Evolutionary conservation across 1,140 invertebrate genomes (phyloP), one percentile per base, ranked within the genome.

Genomic region (Drosophila pandora): DNA sequence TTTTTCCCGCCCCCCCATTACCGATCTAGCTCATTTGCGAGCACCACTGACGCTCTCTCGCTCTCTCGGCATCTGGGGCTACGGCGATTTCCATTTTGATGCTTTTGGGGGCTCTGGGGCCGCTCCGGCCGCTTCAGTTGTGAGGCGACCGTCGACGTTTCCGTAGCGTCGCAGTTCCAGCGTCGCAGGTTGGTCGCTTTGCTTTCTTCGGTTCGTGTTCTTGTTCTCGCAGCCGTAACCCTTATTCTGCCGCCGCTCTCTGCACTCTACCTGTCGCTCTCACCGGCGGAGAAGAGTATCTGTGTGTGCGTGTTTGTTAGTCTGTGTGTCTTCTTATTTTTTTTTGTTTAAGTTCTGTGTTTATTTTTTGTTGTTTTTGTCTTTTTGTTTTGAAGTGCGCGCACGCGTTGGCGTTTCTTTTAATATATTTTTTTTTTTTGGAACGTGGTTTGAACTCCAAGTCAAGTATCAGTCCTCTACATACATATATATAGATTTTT

Each of bases 81-180:
- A n/a, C 39, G 39, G 39, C 13, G 39, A 9, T 17, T 17, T 21
- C n/a, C n/a, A 21, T 13, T 6, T 43, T 13, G 41, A 43, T 43
- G 41, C 41, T 37, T 17, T 41, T 41, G 39, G 39, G 39, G 39
- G 39, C 39, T 41, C 39, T 41, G 39, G 39, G 50, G 67, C 59
- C 53, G 43, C 60, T 59, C 48, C 43, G 21, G 47, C 48, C 28
- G 57, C 74, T 60, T 48, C 65, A 85, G 82, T 85, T 85, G 81
- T 68, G 63, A 61, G 80, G 80, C 80, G 74, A 84, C 80, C 65
- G 76, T 84, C 64, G 76, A 69, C 80, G 79, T 83, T 76, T 80
- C 52, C 81, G 61, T 76, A 62, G 63, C 74, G 59, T 61, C 25
- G 41, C 25, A 28, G 13, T 43, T 43, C 13, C n/a, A 74, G 50